phyloP scores from a whole-genome alignment of 2,888 invertebrate genomes.

The Oscheius myriophilus region DNA sequence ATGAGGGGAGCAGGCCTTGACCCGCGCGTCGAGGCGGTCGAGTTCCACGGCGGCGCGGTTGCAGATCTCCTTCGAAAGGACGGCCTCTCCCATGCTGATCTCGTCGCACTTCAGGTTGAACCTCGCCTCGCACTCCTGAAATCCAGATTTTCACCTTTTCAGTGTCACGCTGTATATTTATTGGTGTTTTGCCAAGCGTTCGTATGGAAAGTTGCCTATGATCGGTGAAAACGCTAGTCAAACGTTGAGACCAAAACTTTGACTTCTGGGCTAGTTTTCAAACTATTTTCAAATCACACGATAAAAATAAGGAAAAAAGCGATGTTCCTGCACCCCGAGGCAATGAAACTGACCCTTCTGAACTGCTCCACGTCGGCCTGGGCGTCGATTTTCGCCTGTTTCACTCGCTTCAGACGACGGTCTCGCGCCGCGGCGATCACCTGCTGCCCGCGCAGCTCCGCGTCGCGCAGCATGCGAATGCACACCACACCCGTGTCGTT shows the following conservation, averaged over 20 bases:
- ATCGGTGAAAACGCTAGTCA: no score
- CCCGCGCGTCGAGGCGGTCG: slow-evolving; percentile 3
- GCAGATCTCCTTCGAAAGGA: neutral
- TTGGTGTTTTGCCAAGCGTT: neutral
- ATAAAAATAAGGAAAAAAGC: no score
- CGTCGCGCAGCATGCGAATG: slow-evolving; percentile 11
- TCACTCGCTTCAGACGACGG: slow-evolving; percentile 5
- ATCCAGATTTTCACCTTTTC: no score
- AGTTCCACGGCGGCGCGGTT: neutral
- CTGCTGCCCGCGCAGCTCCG: slow-evolving; percentile 11
- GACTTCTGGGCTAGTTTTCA: no score
- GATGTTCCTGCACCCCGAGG: no score
- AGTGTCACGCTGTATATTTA: no score
- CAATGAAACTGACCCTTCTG: slow-evolving; percentile 1
- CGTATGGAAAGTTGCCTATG: no score
- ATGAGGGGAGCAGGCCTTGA: neutral
- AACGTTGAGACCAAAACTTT: no score
- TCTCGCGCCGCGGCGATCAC: slow-evolving; percentile 4
- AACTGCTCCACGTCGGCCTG: slow-evolving; percentile 14
- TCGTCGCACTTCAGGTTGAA: neutral
- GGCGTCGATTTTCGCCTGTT: slow-evolving; percentile 11
- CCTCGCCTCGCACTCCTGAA: neutral
- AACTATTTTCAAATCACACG: no score
- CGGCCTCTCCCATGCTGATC: neutral
- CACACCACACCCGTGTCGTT: slow-evolving; percentile 2